These are phyloP conservation scores for Caenorhabditis brenneri DNA, from an alignment of 1,140 invertebrate species.

Conservation along the genomic window DNA sequence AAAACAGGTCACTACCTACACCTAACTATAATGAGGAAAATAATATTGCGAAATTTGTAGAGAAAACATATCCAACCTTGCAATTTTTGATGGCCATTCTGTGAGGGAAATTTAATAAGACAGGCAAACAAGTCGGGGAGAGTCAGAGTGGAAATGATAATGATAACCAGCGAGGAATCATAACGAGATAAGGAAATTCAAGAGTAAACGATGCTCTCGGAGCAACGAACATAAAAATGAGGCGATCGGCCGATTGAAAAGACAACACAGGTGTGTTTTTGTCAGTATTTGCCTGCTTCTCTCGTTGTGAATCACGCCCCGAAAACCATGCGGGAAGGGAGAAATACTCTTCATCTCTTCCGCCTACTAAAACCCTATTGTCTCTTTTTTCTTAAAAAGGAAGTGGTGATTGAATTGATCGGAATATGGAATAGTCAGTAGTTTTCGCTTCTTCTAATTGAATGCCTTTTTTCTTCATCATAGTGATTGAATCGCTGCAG, in stretches of 20 bases:
- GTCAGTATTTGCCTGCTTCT: slow-evolving; percentile 24
- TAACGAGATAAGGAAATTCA: slow-evolving; percentile 7
- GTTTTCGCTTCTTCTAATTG: neutral
- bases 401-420: slow-evolving; percentile 32
- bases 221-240: neutral
- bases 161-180: slow-evolving; percentile 1
- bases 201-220: neutral
- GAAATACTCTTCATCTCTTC: slow-evolving; percentile 21
- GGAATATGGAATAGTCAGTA: neutral
- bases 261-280: slow-evolving; percentile 16
- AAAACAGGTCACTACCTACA: neutral
- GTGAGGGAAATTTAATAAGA: too few species aligned
- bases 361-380: slow-evolving; percentile 35
- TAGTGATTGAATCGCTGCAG: too few species aligned
- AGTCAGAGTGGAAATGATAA: slow-evolving; percentile 11
- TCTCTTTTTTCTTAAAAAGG: neutral
- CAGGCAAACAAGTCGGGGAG: neutral
- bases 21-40: slow-evolving; percentile 7
- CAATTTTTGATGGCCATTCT: slow-evolving; percentile 11
- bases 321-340: neutral
- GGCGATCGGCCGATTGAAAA: neutral
- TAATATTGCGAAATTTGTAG: neutral
- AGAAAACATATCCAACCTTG: neutral
- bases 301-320: slow-evolving; percentile 2
- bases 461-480: neutral